Percentiles rank a stretch among this genome's conserved stretches.
These are phyloP conservation scores for Margarornis squamiger DNA, from an alignment of 2,797 vertebrate genomes.

Conservation along the genomic window DNA sequence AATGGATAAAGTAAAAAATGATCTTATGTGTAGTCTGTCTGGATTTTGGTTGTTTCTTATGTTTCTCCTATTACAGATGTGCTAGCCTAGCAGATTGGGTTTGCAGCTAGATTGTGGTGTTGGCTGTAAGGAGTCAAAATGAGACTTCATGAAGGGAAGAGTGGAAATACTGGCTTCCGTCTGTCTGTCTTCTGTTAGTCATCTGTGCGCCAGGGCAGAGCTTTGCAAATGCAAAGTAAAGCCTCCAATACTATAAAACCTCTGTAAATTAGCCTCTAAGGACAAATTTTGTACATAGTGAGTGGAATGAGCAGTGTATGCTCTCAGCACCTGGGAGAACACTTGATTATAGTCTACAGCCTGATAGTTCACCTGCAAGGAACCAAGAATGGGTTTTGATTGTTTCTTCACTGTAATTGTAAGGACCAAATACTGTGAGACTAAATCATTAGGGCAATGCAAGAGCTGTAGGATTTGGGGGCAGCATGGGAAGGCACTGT, in stretches of 20 bases:
- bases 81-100: neutral
- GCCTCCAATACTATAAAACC: neutral
- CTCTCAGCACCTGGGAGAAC: neutral
- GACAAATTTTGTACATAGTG: accelerated
- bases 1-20: neutral
- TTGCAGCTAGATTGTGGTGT: neutral
- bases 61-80: neutral
- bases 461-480: neutral
- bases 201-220: neutral
- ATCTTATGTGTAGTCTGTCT: neutral
- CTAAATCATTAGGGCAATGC: accelerated
- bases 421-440: neutral
- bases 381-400: neutral
- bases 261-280: neutral
- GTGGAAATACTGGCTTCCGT: neutral
- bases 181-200: neutral
- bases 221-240: neutral
- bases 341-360: neutral
- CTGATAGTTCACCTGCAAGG: neutral
- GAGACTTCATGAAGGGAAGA: neutral
- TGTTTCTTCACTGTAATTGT: neutral
- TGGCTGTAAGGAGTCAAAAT: neutral
- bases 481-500: accelerated
- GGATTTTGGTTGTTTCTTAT: neutral
- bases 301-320: accelerated